Percentiles rank a stretch among this genome's conserved stretches.
These are phyloP conservation scores for Capricornis sumatraensis DNA, from an alignment of 2,113 vertebrate species.

Conservation along the genomic window DNA sequence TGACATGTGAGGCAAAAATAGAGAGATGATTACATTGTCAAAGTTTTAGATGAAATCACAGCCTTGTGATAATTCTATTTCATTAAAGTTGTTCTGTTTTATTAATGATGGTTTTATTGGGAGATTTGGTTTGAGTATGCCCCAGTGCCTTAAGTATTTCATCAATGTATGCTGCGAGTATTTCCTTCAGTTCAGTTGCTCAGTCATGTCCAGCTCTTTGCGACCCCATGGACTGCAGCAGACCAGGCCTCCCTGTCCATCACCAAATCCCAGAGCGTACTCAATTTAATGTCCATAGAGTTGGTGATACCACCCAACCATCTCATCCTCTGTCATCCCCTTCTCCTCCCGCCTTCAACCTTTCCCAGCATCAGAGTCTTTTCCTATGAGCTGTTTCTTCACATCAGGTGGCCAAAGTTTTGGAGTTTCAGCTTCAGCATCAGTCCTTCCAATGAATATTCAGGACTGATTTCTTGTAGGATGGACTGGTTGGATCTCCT, in stretches of 20 bases:
- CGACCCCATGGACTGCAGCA: not conserved
- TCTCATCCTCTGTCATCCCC: not conserved
- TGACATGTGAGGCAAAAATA: not conserved
- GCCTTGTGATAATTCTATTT: not conserved
- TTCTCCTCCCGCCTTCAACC: not conserved
- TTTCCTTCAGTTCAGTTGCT: not conserved
- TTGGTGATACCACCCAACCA: not conserved
- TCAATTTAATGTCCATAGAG: not conserved
- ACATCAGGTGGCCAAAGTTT: not conserved
- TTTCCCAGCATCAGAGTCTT: not conserved
- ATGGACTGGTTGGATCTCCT: not conserved
- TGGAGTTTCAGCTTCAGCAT: not conserved
- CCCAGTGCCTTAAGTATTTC: slow-evolving; percentile 8
- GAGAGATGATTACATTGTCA: not conserved
- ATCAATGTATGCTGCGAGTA: not conserved
- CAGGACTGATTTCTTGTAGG: not conserved
- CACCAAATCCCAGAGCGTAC: not conserved
- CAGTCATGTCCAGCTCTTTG: not conserved
- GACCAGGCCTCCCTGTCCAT: not conserved
- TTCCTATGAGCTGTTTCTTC: not conserved
- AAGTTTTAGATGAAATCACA: not conserved
- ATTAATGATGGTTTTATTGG: not conserved
- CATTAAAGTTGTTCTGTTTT: not conserved
- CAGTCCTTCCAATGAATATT: not conserved
- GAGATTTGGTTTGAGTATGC: not conserved